Evolutionary conservation across 2,888 invertebrate species (phyloP).

Genomic region (Drosophila kuntzei): DNA sequence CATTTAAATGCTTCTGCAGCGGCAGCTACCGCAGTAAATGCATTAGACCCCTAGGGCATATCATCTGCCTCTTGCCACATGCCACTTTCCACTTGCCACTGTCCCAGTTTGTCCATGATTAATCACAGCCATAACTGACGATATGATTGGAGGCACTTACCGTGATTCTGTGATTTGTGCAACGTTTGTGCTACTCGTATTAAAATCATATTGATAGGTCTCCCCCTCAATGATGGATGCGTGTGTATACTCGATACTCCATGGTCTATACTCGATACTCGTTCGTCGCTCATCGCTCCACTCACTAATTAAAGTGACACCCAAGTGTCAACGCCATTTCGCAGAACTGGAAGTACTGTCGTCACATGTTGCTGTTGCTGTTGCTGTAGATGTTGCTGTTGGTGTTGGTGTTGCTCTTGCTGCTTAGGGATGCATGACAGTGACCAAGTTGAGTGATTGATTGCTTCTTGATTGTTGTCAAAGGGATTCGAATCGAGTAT

Average conservation of each 20-base stretch:
- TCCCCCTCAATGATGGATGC: constrained; percentile 46
- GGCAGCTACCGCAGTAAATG: constrained; percentile 52
- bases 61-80: not conserved
- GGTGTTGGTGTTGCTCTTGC: not conserved
- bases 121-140: constrained; percentile 47
- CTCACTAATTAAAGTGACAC: constrained; percentile 66
- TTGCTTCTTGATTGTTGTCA: constrained; percentile 65
- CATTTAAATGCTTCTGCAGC: constrained; percentile 61
- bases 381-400: not conserved
- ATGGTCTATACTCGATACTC: constrained; percentile 6
- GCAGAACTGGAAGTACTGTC: constrained; percentile 28
- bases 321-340: constrained; percentile 56
- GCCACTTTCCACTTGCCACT: not conserved
- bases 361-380: constrained; percentile 50
- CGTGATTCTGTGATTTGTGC: constrained; percentile 53
- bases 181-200: constrained; percentile 38
- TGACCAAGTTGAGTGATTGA: constrained; percentile 62
- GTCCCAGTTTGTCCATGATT: constrained; percentile 48
- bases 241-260: constrained; percentile 7
- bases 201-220: constrained; percentile 56
- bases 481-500: constrained; percentile 32
- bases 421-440: constrained; percentile 23
- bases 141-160: constrained; percentile 61
- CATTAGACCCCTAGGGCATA: not conserved
- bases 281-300: constrained; percentile 18